A percentile compares a stretch with the other conserved stretches of the same genome.
phyloP scores from a whole-genome alignment of 2,113 vertebrate genomes.

The Salvelinus fontinalis region DNA sequence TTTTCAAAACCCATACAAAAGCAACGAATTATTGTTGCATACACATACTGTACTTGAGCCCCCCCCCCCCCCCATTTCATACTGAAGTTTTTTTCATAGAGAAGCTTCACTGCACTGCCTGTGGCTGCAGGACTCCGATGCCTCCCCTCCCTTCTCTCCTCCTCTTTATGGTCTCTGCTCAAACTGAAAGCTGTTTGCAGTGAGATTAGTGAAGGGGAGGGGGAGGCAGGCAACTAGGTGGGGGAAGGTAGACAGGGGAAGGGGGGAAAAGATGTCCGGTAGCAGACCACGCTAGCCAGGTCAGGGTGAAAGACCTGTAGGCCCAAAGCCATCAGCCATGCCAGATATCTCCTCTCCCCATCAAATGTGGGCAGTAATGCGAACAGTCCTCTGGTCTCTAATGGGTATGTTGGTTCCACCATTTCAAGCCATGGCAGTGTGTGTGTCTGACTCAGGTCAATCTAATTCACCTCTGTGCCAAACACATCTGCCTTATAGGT shows the following conservation, averaged over 20 bases:
- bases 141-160: conserved; percentile 28
- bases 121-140: neutral
- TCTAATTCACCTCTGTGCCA: neutral
- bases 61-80: neutral
- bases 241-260: conserved; percentile 50
- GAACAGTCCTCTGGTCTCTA: conserved; percentile 47
- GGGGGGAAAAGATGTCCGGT: conserved; percentile 62
- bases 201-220: conserved; percentile 81
- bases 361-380: too few species aligned
- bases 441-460: conserved; percentile 63
- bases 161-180: conserved; percentile 75
- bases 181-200: conserved; percentile 84
- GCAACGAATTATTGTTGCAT: neutral
- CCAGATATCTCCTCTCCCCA: conserved; percentile 72
- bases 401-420: conserved; percentile 52
- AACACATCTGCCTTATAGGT: neutral
- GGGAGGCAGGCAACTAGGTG: conserved; percentile 44
- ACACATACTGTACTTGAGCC: neutral
- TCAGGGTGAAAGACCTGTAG: conserved; percentile 65
- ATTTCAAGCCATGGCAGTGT: conserved; percentile 56
- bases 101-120: neutral
- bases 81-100: neutral
- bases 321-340: conserved; percentile 41
- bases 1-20: neutral
- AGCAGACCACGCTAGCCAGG: conserved; percentile 70